phyloP scores from a whole-genome alignment of 1,140 invertebrate species.

The Panagrolaimus sp. region DNA sequence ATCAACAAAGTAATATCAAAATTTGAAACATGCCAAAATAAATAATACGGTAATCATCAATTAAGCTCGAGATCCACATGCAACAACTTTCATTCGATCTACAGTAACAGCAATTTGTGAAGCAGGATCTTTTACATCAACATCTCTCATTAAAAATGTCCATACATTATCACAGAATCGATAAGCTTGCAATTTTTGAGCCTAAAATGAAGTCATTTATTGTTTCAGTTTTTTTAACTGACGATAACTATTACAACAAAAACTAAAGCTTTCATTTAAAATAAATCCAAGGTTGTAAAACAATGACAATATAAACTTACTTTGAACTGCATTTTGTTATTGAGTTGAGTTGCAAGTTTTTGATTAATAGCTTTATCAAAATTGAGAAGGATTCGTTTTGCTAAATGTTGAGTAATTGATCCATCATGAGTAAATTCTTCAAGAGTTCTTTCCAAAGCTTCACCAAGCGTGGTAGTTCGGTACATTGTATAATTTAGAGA shows the following conservation, averaged over 20 bases:
- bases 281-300: too few relatives aligned
- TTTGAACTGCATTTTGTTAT: conserved; percentile 56
- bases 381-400: conserved; percentile 83
- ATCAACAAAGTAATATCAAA: background rate
- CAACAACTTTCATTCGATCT: conserved; percentile 97
- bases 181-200: conserved; percentile 93
- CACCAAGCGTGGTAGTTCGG: conserved; percentile 90
- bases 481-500: conserved; percentile 90
- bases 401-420: conserved; percentile 84
- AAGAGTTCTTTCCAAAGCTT: conserved; percentile 74
- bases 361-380: conserved; percentile 96
- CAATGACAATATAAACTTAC: conserved; percentile 20
- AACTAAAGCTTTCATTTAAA: too few relatives aligned
- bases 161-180: conserved; percentile 99
- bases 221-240: too few relatives aligned
- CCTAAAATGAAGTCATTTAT: conserved; percentile 65
- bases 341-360: conserved; percentile 69
- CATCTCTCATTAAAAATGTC: conserved; percentile 98
- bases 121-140: conserved; percentile 80
- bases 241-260: too few relatives aligned
- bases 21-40: too few relatives aligned
- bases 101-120: conserved; percentile 66
- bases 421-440: conserved; percentile 90
- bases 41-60: background rate
- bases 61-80: conserved; percentile 68